A percentile compares a stretch with the other conserved stretches of the same genome.
Conservation (phyloP, 92 coral and sea anemone genomes). For the Siderastrea siderea region DNA sequence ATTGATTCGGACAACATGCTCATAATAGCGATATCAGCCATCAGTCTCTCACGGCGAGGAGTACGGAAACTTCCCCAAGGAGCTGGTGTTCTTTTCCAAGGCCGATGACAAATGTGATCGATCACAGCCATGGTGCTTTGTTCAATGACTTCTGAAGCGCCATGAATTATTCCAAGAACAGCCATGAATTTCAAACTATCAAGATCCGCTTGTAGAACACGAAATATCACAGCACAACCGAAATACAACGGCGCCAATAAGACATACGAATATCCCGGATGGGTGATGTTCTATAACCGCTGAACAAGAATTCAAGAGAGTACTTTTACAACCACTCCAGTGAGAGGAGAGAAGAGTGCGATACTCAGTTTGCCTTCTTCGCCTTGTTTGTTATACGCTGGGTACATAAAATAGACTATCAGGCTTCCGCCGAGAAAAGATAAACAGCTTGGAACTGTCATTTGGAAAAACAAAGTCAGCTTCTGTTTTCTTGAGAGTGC, state of each 20-base stretch:
- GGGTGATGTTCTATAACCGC: slow-evolving; percentile 26
- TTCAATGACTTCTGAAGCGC: too few species aligned
- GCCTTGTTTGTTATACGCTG: too few species aligned
- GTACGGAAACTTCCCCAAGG: slow-evolving; percentile 58
- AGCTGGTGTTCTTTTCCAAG: too few species aligned
- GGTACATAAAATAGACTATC: too few species aligned
- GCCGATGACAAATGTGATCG: too few species aligned
- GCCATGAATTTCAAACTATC: background rate
- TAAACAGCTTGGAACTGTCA: too few species aligned
- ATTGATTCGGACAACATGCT: slow-evolving; percentile 42
- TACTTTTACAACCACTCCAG: background rate
- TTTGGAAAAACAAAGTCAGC: too few species aligned
- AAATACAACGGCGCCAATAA: slow-evolving; percentile 16
- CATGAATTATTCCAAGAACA: too few species aligned
- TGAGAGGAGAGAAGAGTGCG: slow-evolving; percentile 17
- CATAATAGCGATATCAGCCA: slow-evolving; percentile 52
- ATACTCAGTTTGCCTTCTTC: background rate
- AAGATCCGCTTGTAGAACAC: slow-evolving; percentile 26
- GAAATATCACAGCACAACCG: background rate
- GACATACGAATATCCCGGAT: slow-evolving; percentile 36
- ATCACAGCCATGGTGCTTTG: too few species aligned
- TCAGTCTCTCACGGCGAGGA: slow-evolving; percentile 54
- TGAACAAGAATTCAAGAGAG: slow-evolving; percentile 34
- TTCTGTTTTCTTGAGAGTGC: too few species aligned
- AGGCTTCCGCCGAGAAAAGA: too few species aligned